These are phyloP conservation scores for Coleophora flavipennella DNA, from an alignment of 2,888 invertebrate genomes.

Conservation along the genomic window DNA sequence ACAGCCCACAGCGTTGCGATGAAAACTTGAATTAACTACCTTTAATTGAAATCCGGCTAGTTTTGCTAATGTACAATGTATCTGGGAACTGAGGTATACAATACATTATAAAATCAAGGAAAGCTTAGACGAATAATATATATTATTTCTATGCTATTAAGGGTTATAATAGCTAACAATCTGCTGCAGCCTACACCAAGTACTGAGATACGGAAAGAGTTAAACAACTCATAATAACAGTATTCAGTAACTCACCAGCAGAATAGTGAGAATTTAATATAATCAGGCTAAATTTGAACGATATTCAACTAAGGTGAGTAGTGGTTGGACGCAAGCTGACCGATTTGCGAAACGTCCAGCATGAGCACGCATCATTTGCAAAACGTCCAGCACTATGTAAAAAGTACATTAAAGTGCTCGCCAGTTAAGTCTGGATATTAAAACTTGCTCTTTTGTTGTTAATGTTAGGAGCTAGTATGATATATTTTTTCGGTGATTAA, in stretches of 20 bases:
- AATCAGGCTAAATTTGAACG: constrained; percentile 33
- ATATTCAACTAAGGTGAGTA: constrained; percentile 25
- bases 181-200: constrained; percentile 11
- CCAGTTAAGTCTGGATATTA: too few species aligned
- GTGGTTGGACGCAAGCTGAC: constrained; percentile 2
- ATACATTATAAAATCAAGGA: background rate
- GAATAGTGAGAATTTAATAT: constrained; percentile 28
- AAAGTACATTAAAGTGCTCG: too few species aligned
- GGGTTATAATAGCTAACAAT: constrained; percentile 1
- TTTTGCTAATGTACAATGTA: constrained; percentile 27
- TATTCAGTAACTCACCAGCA: constrained; percentile 22
- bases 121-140: background rate
- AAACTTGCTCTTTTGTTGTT: too few species aligned
- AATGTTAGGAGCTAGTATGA: too few species aligned
- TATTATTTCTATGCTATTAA: background rate
- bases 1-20: constrained; percentile 14
- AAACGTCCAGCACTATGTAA: constrained; percentile 4
- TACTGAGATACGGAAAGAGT: constrained; percentile 13
- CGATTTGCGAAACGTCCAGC: too few species aligned
- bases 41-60: constrained; percentile 32
- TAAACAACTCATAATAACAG: constrained; percentile 23
- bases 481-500: too few species aligned
- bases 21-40: constrained; percentile 29
- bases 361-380: too few species aligned
- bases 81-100: constrained; percentile 9